Evolutionary conservation across 2,888 invertebrate species (phyloP).

Genomic region (Lamellibrachia satsuma): DNA sequence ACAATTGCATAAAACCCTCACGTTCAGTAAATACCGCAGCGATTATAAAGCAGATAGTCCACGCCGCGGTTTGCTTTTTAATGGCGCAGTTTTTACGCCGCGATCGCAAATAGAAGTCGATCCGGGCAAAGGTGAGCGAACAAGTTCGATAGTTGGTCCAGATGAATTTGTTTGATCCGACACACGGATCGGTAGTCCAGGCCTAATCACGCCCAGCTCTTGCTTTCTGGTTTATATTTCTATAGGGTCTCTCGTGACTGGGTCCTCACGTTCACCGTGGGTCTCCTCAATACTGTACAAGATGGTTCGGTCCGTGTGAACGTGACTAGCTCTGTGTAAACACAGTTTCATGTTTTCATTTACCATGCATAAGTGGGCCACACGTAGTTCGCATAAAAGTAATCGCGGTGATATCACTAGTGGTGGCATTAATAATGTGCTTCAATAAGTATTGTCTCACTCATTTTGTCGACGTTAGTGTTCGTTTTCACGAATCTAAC

Average conservation of each 20-base stretch:
- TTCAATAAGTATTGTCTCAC: not conserved
- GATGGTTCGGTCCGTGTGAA: no score
- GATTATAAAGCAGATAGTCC: not conserved
- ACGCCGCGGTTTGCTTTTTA: not conserved
- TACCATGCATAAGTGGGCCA: no score
- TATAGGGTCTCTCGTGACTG: not conserved
- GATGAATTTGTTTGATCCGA: not conserved
- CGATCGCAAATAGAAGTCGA: not conserved
- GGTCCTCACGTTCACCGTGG: not conserved
- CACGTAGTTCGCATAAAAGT: no score
- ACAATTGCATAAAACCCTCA: not conserved
- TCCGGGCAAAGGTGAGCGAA: not conserved
- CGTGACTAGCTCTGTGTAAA: no score
- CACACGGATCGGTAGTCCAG: not conserved
- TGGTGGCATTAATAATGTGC: not conserved
- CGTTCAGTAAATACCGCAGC: not conserved
- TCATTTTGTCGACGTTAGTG: not conserved
- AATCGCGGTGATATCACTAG: not conserved
- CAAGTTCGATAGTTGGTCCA: not conserved
- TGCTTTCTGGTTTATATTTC: not conserved
- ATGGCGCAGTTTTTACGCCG: not conserved
- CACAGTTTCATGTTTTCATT: no score
- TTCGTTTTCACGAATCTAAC: not conserved
- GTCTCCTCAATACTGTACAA: no score
- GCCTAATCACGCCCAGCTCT: no score